Evolutionary conservation across 2,797 vertebrate genomes (phyloP).

Genomic region (Acrossocheilus fasciatus): DNA sequence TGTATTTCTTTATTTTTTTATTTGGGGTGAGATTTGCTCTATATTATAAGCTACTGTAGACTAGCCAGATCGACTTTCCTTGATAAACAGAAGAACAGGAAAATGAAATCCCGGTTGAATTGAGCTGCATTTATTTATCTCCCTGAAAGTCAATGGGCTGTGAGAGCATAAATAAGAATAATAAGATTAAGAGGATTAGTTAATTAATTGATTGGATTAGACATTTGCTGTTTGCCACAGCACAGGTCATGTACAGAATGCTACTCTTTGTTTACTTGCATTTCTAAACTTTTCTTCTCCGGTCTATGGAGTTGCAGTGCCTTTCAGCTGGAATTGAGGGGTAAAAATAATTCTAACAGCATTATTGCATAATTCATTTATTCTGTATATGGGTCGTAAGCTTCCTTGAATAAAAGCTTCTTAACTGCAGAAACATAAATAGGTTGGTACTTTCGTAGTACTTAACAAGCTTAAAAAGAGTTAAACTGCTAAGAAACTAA

Average conservation of each 20-base stretch:
- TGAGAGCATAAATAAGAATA: slow-evolving; percentile 51
- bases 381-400: neutral
- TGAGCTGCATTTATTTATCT: slow-evolving; percentile 41
- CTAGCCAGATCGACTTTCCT: neutral
- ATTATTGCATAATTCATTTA: slow-evolving; percentile 41
- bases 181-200: slow-evolving; percentile 53
- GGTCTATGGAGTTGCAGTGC: neutral
- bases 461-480: slow-evolving; percentile 41
- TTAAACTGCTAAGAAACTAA: slow-evolving; percentile 18
- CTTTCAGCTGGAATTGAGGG: neutral
- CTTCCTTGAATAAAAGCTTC: slow-evolving; percentile 28
- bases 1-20: neutral
- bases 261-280: slow-evolving; percentile 6
- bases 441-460: neutral
- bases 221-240: slow-evolving; percentile 33
- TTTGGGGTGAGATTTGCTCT: neutral
- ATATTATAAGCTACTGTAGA: neutral
- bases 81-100: slow-evolving; percentile 19
- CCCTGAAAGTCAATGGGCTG: slow-evolving; percentile 31
- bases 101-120: slow-evolving; percentile 11
- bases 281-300: neutral
- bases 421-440: slow-evolving; percentile 25
- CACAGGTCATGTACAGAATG: slow-evolving; percentile 23
- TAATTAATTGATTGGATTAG: slow-evolving; percentile 46
- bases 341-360: slow-evolving; percentile 12